Conservation (phyloP, 2,797 vertebrate genomes). For the Sebastes baramenuke region DNA sequence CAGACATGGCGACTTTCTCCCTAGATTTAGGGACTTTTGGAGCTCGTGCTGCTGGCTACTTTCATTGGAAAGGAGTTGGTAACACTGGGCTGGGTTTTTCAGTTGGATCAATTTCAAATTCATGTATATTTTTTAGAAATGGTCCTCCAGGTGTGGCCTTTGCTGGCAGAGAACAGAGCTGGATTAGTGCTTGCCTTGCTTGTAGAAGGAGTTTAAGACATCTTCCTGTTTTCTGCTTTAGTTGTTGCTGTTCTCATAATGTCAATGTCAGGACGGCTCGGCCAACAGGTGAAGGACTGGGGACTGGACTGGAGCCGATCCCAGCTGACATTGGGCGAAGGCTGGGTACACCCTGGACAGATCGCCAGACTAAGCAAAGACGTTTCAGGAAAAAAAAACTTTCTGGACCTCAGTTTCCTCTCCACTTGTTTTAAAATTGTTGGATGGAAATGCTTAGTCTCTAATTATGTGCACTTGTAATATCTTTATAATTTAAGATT, state of each 20-base stretch:
- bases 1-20: too few species aligned
- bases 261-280: neutral
- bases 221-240: constrained; percentile 27
- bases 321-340: too few species aligned
- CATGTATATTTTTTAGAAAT: neutral
- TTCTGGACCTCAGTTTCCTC: neutral
- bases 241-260: constrained; percentile 20
- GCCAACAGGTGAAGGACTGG: constrained; percentile 43
- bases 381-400: neutral
- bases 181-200: constrained; percentile 65
- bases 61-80: too few species aligned
- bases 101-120: neutral
- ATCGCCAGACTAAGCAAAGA: neutral
- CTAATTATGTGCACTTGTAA: neutral
- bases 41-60: too few species aligned
- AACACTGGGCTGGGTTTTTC: too few species aligned
- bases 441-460: too few species aligned
- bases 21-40: too few species aligned
- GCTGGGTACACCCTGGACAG: too few species aligned
- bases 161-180: constrained; percentile 33
- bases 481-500: neutral
- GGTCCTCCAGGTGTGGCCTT: constrained; percentile 7
- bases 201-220: constrained; percentile 25
- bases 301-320: too few species aligned
- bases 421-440: neutral